Percentiles rank a stretch among this genome's conserved stretches.
Evolutionary conservation across 2,113 vertebrate species (phyloP).

Genomic region (Notarius lentiginosus): DNA sequence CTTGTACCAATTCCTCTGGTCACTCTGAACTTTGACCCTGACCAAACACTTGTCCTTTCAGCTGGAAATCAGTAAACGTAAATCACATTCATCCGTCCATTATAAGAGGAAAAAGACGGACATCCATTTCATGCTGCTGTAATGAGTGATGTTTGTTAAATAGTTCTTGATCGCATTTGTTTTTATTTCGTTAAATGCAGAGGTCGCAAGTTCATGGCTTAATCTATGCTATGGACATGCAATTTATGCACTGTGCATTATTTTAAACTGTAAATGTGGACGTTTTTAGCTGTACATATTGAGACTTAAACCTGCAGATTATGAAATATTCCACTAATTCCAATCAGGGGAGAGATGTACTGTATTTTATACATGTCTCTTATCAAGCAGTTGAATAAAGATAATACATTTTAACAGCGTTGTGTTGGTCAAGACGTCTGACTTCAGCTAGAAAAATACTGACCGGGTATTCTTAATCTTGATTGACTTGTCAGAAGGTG

Average conservation of each 20-base stretch:
- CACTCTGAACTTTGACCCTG: background rate
- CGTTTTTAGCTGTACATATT: constrained; percentile 55
- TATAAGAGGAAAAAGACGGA: too few species aligned
- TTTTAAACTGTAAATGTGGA: constrained; percentile 31
- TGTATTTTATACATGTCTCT: constrained; percentile 31
- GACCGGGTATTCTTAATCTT: background rate
- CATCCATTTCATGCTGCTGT: background rate
- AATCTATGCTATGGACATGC: background rate
- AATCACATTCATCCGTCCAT: background rate
- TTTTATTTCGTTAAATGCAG: background rate
- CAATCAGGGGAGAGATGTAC: constrained; percentile 26
- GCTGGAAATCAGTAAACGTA: background rate
- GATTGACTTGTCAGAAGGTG: background rate
- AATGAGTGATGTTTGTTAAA: background rate
- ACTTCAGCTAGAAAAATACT: background rate
- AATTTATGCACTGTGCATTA: constrained; percentile 33
- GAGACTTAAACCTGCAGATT: constrained; percentile 28
- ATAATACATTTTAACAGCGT: background rate
- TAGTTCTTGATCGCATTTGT: background rate
- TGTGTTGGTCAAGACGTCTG: background rate
- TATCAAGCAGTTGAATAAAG: constrained; percentile 22
- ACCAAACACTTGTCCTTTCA: background rate
- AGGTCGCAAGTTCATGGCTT: background rate
- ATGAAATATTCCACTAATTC: constrained; percentile 56
- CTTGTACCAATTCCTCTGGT: background rate